A percentile compares a stretch with the other conserved stretches of the same genome.
phyloP scores from a whole-genome alignment of 2,113 vertebrate species.

The Sciurus niger region DNA sequence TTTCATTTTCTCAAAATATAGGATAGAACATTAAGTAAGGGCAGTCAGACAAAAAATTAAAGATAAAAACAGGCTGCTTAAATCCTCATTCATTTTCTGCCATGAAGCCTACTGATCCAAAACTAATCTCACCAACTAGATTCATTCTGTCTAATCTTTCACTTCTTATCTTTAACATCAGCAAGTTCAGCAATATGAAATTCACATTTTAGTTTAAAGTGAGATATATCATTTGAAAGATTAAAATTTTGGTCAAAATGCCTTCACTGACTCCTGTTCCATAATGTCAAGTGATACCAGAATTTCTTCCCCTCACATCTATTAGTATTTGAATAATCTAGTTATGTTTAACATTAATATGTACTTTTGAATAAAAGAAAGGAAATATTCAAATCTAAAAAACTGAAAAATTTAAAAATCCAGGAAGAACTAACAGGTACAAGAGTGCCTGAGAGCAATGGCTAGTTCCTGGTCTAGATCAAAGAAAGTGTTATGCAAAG shows the following conservation, averaged over 20 bases:
- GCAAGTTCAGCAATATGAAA: neutral
- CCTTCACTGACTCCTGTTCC: neutral
- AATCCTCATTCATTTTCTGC: neutral
- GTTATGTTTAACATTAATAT: neutral
- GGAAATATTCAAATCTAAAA: neutral
- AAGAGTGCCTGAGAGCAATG: neutral
- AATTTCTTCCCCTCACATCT: neutral
- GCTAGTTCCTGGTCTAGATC: neutral
- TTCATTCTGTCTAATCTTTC: neutral
- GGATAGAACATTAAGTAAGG: neutral
- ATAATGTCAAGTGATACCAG: neutral
- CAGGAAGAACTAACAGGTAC: neutral
- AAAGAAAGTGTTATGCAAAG: neutral
- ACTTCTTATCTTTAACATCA: conserved; percentile 1
- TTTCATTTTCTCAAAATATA: neutral
- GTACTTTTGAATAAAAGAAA: neutral
- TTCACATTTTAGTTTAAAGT: neutral
- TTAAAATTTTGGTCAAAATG: neutral
- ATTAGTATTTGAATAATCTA: neutral
- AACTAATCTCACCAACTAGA: neutral
- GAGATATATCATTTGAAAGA: neutral
- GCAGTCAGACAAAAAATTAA: neutral
- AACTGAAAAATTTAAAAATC: neutral
- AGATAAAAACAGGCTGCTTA: neutral
- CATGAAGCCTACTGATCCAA: neutral